Evolutionary conservation across 2,888 invertebrate species (phyloP).

Genomic region (Mongoloraphidia duomilia): DNA sequence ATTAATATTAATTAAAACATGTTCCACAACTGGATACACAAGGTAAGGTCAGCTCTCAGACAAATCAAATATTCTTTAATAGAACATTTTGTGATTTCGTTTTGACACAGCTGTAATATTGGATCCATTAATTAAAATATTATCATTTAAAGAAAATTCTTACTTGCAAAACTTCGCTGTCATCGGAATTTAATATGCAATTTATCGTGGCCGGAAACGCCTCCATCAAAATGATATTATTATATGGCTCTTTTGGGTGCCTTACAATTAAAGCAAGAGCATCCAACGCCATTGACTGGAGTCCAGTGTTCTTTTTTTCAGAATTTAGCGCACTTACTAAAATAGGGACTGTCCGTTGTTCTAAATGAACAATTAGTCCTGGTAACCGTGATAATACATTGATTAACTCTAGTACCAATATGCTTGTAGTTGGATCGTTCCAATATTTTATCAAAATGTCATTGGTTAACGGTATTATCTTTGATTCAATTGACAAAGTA

Average conservation of each 20-base stretch:
- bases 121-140: not conserved
- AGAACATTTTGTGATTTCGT: too few relatives aligned
- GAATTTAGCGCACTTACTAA: slow-evolving; percentile 32
- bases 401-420: slow-evolving; percentile 39
- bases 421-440: slow-evolving; percentile 36
- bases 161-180: slow-evolving; percentile 3
- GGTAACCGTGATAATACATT: slow-evolving; percentile 37
- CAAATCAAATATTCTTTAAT: too few relatives aligned
- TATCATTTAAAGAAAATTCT: not conserved
- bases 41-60: too few relatives aligned
- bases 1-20: not conserved
- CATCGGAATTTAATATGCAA: not conserved
- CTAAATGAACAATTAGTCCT: slow-evolving; percentile 33
- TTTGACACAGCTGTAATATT: too few relatives aligned
- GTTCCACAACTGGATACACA: too few relatives aligned
- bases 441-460: slow-evolving; percentile 43
- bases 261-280: slow-evolving; percentile 1
- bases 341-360: slow-evolving; percentile 40
- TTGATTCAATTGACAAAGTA: slow-evolving; percentile 39
- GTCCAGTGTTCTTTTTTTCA: not conserved
- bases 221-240: not conserved
- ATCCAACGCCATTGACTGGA: slow-evolving; percentile 1
- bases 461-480: slow-evolving; percentile 40
- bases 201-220: slow-evolving; percentile 1
- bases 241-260: not conserved